These are phyloP conservation scores for Poeciliopsis gracilis DNA, from an alignment of 2,797 vertebrate species.

Conservation along the genomic window DNA sequence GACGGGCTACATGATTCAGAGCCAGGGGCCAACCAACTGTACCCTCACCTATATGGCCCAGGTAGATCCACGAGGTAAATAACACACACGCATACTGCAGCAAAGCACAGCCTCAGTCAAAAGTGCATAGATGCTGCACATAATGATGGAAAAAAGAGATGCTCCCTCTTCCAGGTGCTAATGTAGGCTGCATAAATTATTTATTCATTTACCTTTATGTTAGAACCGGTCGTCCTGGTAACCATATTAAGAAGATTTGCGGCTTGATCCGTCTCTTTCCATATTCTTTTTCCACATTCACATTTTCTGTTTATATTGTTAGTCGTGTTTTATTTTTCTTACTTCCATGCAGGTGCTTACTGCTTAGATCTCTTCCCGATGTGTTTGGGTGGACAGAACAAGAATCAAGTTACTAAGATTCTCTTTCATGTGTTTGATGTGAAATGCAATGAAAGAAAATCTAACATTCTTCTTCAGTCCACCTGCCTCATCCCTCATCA, in stretches of 20 bases:
- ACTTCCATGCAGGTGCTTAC: neutral
- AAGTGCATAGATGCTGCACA: slow-evolving; percentile 8
- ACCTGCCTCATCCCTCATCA: neutral
- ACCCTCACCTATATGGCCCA: slow-evolving; percentile 93
- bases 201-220: slow-evolving; percentile 60
- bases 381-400: neutral
- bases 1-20: slow-evolving; percentile 94
- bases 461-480: slow-evolving; percentile 8
- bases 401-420: slow-evolving; percentile 25
- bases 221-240: slow-evolving; percentile 60
- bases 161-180: slow-evolving; percentile 27
- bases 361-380: slow-evolving; percentile 1
- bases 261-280: neutral
- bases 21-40: slow-evolving; percentile 85
- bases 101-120: slow-evolving; percentile 7
- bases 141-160: slow-evolving; percentile 5
- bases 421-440: slow-evolving; percentile 36
- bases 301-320: slow-evolving; percentile 11
- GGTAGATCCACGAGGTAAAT: slow-evolving; percentile 94
- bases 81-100: neutral
- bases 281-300: neutral
- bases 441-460: slow-evolving; percentile 21
- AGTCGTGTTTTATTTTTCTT: neutral
- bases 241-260: slow-evolving; percentile 61
- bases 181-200: slow-evolving; percentile 59